A percentile compares a stretch with the other conserved stretches of the same genome.
Evolutionary conservation across 2,888 invertebrate genomes (phyloP).

Genomic region (Aphrophora alni): DNA sequence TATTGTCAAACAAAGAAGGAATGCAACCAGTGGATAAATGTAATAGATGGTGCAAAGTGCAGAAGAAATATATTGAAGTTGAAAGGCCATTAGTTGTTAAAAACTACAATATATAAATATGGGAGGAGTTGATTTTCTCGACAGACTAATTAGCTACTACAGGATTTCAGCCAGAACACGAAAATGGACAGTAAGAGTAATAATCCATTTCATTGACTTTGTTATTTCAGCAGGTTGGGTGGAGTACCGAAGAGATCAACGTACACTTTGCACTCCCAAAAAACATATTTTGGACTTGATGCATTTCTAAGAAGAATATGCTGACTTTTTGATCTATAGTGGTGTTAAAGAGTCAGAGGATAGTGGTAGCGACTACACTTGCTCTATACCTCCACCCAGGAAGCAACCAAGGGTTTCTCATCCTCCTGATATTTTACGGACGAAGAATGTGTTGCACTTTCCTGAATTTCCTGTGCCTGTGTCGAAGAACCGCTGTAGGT

Average conservation of each 20-base stretch:
- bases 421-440: too few relatives aligned
- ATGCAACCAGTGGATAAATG: background rate
- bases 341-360: background rate
- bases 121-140: constrained; percentile 15
- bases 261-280: background rate
- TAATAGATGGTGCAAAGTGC: background rate
- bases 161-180: background rate
- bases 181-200: constrained; percentile 13
- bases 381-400: too few relatives aligned
- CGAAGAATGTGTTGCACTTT: constrained; percentile 16
- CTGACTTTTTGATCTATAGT: background rate
- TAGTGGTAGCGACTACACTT: background rate
- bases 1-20: constrained; percentile 15
- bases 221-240: constrained; percentile 60
- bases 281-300: constrained; percentile 14
- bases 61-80: background rate
- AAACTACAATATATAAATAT: constrained; percentile 17
- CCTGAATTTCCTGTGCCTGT: background rate
- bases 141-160: constrained; percentile 11
- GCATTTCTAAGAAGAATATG: constrained; percentile 2
- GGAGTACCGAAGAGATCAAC: constrained; percentile 61
- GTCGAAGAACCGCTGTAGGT: constrained; percentile 10
- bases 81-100: constrained; percentile 1
- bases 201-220: constrained; percentile 15
- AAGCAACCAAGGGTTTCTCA: too few relatives aligned